Percentiles rank a stretch among this genome's conserved stretches.
Evolutionary conservation across 2,888 invertebrate species (phyloP).

Genomic region (Platycnemis pennipes): DNA sequence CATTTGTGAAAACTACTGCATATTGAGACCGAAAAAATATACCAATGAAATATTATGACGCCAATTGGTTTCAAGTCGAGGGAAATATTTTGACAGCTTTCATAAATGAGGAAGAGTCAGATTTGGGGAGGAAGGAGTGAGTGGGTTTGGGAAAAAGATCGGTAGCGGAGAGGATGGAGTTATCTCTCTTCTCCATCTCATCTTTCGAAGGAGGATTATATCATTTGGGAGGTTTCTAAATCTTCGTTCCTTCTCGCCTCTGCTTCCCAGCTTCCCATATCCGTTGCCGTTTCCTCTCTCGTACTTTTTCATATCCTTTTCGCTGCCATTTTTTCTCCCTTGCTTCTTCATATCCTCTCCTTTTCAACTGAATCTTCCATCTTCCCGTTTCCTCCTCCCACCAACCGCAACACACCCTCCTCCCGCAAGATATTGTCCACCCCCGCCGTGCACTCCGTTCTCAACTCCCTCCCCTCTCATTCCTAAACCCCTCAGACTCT

Average conservation of each 20-base stretch:
- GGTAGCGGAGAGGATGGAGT: too few relatives aligned
- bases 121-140: background rate
- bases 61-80: background rate
- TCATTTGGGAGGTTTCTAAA: too few relatives aligned
- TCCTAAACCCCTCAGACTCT: background rate
- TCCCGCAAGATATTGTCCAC: background rate
- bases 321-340: background rate
- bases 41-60: background rate
- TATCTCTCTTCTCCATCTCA: too few relatives aligned
- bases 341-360: background rate
- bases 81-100: background rate
- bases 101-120: background rate
- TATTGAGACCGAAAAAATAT: background rate
- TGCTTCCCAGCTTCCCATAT: too few relatives aligned
- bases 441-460: background rate
- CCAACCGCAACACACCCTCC: background rate
- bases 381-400: background rate
- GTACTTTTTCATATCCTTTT: background rate
- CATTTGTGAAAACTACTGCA: background rate
- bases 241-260: too few relatives aligned
- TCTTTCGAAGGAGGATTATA: too few relatives aligned
- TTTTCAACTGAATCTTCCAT: background rate
- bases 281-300: too few relatives aligned
- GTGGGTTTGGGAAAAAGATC: background rate
- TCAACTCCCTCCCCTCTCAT: background rate